phyloP scores from a whole-genome alignment of 2,888 invertebrate genomes.

The Adelognathus sp. region DNA sequence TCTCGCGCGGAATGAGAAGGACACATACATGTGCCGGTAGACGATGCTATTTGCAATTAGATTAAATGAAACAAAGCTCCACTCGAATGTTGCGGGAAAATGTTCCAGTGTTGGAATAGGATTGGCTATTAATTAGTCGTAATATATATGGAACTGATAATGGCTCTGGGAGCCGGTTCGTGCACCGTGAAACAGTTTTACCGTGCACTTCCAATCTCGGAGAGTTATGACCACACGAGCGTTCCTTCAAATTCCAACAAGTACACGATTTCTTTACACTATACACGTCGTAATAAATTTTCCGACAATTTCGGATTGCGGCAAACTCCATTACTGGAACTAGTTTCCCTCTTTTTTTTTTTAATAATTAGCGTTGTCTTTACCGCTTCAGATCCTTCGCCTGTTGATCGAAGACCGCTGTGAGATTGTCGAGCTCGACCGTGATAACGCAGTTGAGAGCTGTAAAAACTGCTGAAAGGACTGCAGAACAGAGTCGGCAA shows the following conservation, averaged over 20 bases:
- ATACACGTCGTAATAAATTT: constrained; percentile 3
- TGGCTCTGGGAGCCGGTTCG: background rate
- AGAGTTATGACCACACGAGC: background rate
- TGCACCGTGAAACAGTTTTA: background rate
- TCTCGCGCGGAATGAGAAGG: background rate
- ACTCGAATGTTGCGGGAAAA: background rate
- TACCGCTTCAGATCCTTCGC: constrained; percentile 22
- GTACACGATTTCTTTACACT: background rate
- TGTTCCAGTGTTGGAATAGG: background rate
- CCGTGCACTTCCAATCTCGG: constrained; percentile 1
- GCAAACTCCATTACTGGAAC: constrained; percentile 18
- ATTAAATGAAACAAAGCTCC: background rate
- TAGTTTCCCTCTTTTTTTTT: background rate
- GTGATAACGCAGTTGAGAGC: background rate
- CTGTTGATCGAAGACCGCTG: background rate
- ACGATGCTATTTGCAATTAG: constrained; percentile 17
- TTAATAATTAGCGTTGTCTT: background rate
- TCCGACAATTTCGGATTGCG: constrained; percentile 10
- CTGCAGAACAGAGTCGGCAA: background rate
- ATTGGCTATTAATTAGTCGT: constrained; percentile 12
- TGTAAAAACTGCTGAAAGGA: background rate
- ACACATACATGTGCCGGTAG: background rate
- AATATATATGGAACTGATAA: background rate
- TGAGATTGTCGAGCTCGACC: background rate
- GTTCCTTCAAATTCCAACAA: constrained; percentile 26